Evolutionary conservation across 2,888 invertebrate species (phyloP), one percentile per base, ranked within the genome.

Genomic region (Monoplex corrugatus): DNA sequence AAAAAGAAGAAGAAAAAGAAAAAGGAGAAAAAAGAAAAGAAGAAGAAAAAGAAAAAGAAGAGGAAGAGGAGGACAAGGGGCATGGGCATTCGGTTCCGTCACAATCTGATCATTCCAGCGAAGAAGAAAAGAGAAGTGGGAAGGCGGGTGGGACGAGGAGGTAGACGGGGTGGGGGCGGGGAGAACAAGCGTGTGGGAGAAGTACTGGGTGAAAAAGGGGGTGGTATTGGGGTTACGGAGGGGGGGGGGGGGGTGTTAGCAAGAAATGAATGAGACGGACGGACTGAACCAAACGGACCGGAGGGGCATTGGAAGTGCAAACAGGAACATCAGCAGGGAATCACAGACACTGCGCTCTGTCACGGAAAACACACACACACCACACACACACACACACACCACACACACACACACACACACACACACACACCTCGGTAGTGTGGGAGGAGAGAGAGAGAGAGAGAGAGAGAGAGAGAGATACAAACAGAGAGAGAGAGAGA

Each of bases 381-480:
- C 2, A 57, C 57, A 57, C 57, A 57, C 57, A 57, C 57, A 57
- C 57, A 57, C 57, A 10, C 57, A 10, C 57, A 57, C 57, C 57
- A 57, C 57, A 57, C 57, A 57, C 57, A 57, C 57, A 57, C 57
- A 57, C 57, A 57, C 57, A 57, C 57, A 57, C 10, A 57, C 57
- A 13, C 19, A n/a, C n/a, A n/a, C n/a, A n/a, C n/a, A n/a, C n/a
- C n/a, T n/a, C 50, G 19, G 50, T 50, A n/a, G n/a, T 16, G 38
- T 35, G 32, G 38, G 32, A 19, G 8, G 78, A 78, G 78, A 78
- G 38, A 38, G 78, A 38, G 78, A 38, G 78, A 38, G 72, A 72
- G 68, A 72, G 72, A 72, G 72, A 72, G 72, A 72, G 72, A 72
- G 72, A 72, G 72, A 72, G 72, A n/a, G 72, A n/a, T 28, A 50